A percentile compares a stretch with the other conserved stretches of the same genome.
These are phyloP conservation scores for Dipodomys stephensi DNA, from an alignment of 2,113 vertebrate species.

Conservation along the genomic window DNA sequence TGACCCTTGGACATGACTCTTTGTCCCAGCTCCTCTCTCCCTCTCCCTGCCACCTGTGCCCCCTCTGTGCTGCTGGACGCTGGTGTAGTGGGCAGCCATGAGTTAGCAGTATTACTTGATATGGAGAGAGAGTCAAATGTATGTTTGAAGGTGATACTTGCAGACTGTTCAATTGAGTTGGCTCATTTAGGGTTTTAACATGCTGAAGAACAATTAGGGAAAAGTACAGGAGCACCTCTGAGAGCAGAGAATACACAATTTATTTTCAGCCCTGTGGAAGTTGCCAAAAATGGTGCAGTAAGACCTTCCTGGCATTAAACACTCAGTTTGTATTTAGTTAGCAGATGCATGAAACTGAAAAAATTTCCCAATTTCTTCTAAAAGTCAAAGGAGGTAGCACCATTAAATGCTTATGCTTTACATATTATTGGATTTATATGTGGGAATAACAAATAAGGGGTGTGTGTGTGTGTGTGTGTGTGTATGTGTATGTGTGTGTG, in stretches of 20 bases:
- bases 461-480: not conserved
- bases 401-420: not conserved
- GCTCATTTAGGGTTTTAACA: constrained; percentile 38
- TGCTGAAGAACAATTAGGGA: constrained; percentile 51
- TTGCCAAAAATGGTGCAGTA: not conserved
- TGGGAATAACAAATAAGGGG: not conserved
- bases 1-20: not conserved
- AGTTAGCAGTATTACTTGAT: constrained; percentile 54
- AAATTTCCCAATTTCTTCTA: not conserved
- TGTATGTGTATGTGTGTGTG: not conserved
- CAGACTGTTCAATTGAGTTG: constrained; percentile 43
- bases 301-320: constrained; percentile 25
- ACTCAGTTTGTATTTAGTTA: constrained; percentile 13
- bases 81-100: constrained; percentile 13
- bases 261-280: constrained; percentile 28
- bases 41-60: not conserved
- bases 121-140: constrained; percentile 7
- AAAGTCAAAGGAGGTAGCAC: not conserved
- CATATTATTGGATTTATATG: not conserved
- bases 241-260: constrained; percentile 1
- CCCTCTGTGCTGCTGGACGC: not conserved
- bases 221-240: not conserved
- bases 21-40: not conserved
- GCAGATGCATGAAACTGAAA: not conserved
- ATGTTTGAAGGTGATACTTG: constrained; percentile 8